Percentiles rank a stretch among this genome's conserved stretches.
phyloP scores from a whole-genome alignment of 2,113 vertebrate genomes.

The Melanerpes formicivorus region DNA sequence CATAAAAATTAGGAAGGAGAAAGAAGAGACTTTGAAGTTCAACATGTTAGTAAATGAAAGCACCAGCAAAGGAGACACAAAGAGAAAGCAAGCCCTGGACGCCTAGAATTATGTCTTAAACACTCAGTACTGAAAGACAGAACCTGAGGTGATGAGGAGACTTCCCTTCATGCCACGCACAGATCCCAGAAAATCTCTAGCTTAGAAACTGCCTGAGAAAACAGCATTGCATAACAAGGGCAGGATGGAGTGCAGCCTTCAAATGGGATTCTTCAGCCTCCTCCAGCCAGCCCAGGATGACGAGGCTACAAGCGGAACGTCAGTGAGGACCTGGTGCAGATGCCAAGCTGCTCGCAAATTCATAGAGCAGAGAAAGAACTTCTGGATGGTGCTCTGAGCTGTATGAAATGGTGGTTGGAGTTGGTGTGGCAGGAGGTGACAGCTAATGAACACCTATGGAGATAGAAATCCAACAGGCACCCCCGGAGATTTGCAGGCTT shows the following conservation, averaged over 20 bases:
- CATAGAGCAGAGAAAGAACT: background rate
- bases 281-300: background rate
- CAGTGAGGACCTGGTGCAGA: background rate
- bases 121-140: conserved; percentile 60
- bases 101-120: conserved; percentile 60
- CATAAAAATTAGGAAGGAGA: conserved; percentile 70
- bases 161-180: conserved; percentile 19
- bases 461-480: background rate
- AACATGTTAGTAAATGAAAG: conserved; percentile 66
- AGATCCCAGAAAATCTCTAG: conserved; percentile 70
- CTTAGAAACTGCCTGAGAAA: conserved; percentile 62
- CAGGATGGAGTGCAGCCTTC: background rate
- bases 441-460: background rate
- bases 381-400: background rate
- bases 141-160: conserved; percentile 62
- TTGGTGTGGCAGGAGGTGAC: background rate
- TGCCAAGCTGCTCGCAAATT: background rate
- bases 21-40: conserved; percentile 68
- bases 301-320: accelerated
- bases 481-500: background rate
- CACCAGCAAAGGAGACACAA: conserved; percentile 65
- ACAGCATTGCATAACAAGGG: conserved; percentile 29
- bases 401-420: background rate
- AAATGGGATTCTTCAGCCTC: background rate
- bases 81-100: conserved; percentile 66